These are phyloP conservation scores for Pterostichus niger DNA, from an alignment of 2,888 invertebrate species.

Conservation along the genomic window DNA sequence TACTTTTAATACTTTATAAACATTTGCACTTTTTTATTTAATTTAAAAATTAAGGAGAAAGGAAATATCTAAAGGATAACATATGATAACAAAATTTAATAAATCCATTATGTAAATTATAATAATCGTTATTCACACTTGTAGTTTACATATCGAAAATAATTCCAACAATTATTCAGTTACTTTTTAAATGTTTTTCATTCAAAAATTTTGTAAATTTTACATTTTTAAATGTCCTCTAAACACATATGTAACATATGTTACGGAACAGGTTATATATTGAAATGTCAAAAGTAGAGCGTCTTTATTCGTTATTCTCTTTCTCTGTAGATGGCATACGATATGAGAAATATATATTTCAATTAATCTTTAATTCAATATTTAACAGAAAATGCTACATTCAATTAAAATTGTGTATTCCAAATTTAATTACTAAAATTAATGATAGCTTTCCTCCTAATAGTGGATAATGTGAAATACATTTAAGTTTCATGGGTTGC, in stretches of 20 bases:
- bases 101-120: slow-evolving; percentile 38
- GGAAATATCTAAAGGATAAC: slow-evolving; percentile 13
- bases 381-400: neutral
- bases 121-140: slow-evolving; percentile 9
- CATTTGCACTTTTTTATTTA: slow-evolving; percentile 20
- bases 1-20: slow-evolving; percentile 21
- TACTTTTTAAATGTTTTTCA: slow-evolving; percentile 1
- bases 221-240: neutral
- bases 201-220: slow-evolving; percentile 15
- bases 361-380: slow-evolving; percentile 11
- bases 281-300: slow-evolving; percentile 48
- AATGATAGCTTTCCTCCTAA: too few species aligned
- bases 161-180: neutral
- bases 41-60: slow-evolving; percentile 21
- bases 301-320: slow-evolving; percentile 17
- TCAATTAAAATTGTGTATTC: neutral
- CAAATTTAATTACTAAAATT: too few species aligned
- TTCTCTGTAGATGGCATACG: slow-evolving; percentile 29
- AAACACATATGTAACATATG: slow-evolving; percentile 44
- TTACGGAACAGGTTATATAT: slow-evolving; percentile 38
- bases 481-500: too few species aligned
- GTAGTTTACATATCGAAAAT: slow-evolving; percentile 5
- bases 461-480: too few species aligned
- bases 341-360: neutral
- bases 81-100: slow-evolving; percentile 31